Evolutionary conservation across 2,113 vertebrate genomes (phyloP), one percentile per base, ranked within the genome.

Genomic region (Abramis brama): DNA sequence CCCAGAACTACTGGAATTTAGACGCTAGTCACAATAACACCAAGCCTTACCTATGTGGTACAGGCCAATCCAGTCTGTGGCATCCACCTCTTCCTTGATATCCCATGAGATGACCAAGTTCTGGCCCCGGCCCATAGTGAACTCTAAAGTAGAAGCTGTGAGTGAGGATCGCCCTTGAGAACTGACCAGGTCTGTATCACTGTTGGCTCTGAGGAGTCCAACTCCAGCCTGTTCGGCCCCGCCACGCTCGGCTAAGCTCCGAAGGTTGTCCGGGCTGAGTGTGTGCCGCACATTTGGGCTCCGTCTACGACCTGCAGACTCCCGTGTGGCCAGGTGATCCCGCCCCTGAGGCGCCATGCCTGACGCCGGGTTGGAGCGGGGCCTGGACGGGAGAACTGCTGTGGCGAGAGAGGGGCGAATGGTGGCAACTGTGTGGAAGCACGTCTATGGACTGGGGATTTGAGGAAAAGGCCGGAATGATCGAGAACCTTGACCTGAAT

Each of bases 11-110:
- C 9, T 11, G 9, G 23, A 60, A 60, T 60, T 25, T n/a, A 25
- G 59, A 62, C 25, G 59, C 8, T 60, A 60, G 59, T 25, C 59
- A 62, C 33, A 36, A 36, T 36, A 27, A 25, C 23, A 50, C 12
- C 52, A 71, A 39, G 23, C 92, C 95, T 96, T 89, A 99, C 98
- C 98, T 83, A 99, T 99, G 83, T 99, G 97, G 92, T 99, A 99
- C 47, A 99, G 96, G 50, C 98, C 98, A 43, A 99, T 99, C 98
- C 98, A 99, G 91, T 99, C 98, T 1, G 97, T 99, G 0, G 98
- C 97, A 39, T 99, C 98, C 89, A 99, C 98, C 88, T 99, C 98
- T 93, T 99, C 98, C 89, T 99, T 99, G 91, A 99, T 99, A 92
- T 99, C 98, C 98, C 98, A 99, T 90, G 97, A 97, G 91, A 99